Evolutionary conservation across 1,140 invertebrate genomes (phyloP), one percentile per base, ranked within the genome.

Genomic region (Glossosoma conforme): DNA sequence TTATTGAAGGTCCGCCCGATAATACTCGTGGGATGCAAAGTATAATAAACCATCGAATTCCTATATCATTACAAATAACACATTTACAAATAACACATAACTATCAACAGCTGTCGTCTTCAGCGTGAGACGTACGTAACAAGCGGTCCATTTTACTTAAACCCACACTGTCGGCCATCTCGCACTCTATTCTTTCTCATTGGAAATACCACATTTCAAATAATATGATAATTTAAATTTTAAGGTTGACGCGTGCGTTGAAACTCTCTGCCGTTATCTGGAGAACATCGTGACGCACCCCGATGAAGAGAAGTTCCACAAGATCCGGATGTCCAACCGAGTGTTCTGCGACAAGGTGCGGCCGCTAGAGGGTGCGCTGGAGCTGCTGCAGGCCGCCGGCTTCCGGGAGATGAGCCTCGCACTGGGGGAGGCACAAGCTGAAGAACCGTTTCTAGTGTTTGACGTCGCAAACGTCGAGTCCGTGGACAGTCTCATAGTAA

Each of bases 281-380:
- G 88, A 93, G 61, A 97, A 97, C 68, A 87, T 97, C 15, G 76
- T 93, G 11, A 81, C 81, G 13, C 81, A 93, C 71, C 92, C 91
- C 0, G 74, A 77, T 8, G 90, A 95, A 61, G 84, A 89, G 58
- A 97, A 97, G 64, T 97, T 85, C 69, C 84, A 85, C 56, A 93
- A 91, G 75, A 96, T 97, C 51, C 74, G 92, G 52, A 80, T 89
- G 71, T 81, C 79, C 2, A 97, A 95, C 69, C 85, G 72, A 56
- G 79, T 75, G 25, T 84, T 81, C 48, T 63, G 62, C 64, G 93
- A 97, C 43, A 85, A 88, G 68, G 89, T 97, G 6, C 71, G 80
- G 17, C 75, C 79, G 2, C 68, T 94, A 22, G 84, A 89, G 61
- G 93, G 93, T 2, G 78, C 87, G 0, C 72, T 84, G 51, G 87